A percentile compares a stretch with the other conserved stretches of the same genome.
phyloP scores from a whole-genome alignment of 2,888 invertebrate species.

The Lepas anatifera region DNA sequence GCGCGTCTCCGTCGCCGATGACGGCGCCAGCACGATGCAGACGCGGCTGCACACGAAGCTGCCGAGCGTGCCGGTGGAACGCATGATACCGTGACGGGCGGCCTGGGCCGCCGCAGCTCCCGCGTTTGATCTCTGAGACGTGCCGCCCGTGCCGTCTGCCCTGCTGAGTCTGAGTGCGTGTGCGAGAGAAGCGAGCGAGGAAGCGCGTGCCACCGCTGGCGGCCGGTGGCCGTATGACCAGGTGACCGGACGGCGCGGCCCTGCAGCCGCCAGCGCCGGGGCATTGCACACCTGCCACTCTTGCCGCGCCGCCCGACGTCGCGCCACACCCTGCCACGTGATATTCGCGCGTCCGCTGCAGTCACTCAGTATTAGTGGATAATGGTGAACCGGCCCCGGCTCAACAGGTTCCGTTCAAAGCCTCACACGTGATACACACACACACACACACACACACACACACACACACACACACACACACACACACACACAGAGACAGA shows the following conservation, averaged over 20 bases:
- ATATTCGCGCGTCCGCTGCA: background rate
- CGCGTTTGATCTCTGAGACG: slow-evolving; percentile 12
- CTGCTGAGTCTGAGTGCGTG: too few species aligned
- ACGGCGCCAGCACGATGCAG: slow-evolving; percentile 21
- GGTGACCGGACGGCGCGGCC: too few species aligned
- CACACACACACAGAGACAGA: too few species aligned
- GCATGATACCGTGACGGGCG: background rate
- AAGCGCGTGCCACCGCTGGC: too few species aligned
- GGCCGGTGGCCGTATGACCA: background rate
- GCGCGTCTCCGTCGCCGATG: slow-evolving; percentile 24
- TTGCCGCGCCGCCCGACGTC: background rate
- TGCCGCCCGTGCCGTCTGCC: background rate
- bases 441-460: too few species aligned
- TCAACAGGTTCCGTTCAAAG: slow-evolving; percentile 10
- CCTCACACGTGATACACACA: too few species aligned
- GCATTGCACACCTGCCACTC: background rate
- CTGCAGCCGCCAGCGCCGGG: too few species aligned
- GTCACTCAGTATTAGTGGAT: slow-evolving; percentile 3
- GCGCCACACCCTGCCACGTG: background rate
- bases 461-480: too few species aligned
- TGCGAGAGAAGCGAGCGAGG: too few species aligned
- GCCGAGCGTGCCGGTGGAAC: slow-evolving; percentile 24
- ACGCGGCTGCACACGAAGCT: slow-evolving; percentile 20
- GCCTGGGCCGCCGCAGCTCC: slow-evolving; percentile 17
- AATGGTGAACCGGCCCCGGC: background rate